Base-by-base conservation (phyloP, 2,797 vertebrate species). In the Sebastes nivosus region DNA sequence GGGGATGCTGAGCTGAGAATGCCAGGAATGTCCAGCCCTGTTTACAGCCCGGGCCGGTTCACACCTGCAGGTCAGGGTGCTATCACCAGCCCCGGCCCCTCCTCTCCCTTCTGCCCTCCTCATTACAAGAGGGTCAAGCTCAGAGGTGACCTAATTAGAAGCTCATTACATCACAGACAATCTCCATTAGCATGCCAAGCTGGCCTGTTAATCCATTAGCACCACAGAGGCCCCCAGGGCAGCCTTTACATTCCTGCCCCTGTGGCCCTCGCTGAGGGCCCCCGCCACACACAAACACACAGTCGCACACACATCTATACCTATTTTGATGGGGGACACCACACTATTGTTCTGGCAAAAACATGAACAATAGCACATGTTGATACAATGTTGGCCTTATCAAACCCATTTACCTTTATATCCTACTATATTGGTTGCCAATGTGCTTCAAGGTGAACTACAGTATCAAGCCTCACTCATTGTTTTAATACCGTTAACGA, bases 71-170 rank as follows among this genome's bases (percentile, higher is more conserved):
- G 94, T 95, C 95, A 94, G 92, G 94, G 94, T 94, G 93, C 95
- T 95, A 95, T 96, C 94, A 96, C 96, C 93, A 91, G 87, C 89
- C 88, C 86, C 80, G 66, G 86, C 90, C 92, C 91, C 91, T 90
- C 90, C 89, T 85, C 93, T 89, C 89, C 85, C 84, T 85, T 82
- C 86, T 89, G 83, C 79, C 88, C 88, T 92, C 93, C 95, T 96
- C 95, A 96, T 96, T 97, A 96, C 95, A 96, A 96, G 95, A 96
- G 96, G 97, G 97, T 98, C 97, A 98, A 97, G 96, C 97, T 96
- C 96, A 95, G 94, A 97, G 95, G 95, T 96, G 95, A 97, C 96
- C 96, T 97, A 97, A 98, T 98, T 98, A 97, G 97, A 98, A 98
- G 96, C 97, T 98, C 97, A 97, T 98, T 97, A 98, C 97, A 97